phyloP scores from a whole-genome alignment of 2,113 vertebrate species.

The Raphicerus campestris region DNA sequence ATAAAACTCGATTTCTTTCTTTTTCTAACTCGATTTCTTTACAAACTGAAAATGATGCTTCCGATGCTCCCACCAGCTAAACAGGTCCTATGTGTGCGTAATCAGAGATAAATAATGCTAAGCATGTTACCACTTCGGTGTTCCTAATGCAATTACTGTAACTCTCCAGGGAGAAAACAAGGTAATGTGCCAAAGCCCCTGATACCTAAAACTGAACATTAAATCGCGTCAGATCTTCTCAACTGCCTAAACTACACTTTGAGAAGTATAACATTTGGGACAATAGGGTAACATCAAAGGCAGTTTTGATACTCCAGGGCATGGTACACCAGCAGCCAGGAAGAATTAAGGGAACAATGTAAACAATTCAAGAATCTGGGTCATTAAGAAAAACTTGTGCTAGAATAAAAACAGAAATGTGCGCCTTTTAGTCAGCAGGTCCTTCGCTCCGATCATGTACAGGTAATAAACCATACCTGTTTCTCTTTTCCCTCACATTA shows the following conservation, averaged over 20 bases:
- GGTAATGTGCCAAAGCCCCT: not conserved
- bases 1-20: conserved; percentile 45
- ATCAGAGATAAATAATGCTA: conserved; percentile 59
- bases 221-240: conserved; percentile 16
- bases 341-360: conserved; percentile 47
- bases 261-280: conserved; percentile 8
- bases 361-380: conserved; percentile 19
- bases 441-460: not conserved
- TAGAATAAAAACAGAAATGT: conserved; percentile 42
- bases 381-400: conserved; percentile 29
- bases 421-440: not conserved
- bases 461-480: not conserved
- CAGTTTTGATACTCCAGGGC: not conserved
- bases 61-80: conserved; percentile 6
- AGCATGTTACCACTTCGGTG: not conserved
- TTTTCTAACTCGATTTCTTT: conserved; percentile 35
- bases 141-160: conserved; percentile 33
- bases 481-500: not conserved
- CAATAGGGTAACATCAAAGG: conserved; percentile 5
- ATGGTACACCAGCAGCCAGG: not conserved
- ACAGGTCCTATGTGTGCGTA: conserved; percentile 37
- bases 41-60: conserved; percentile 50
- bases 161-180: conserved; percentile 14
- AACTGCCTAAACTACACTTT: not conserved
- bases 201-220: conserved; percentile 27